These are phyloP conservation scores for Caenorhabditis sp. DNA, from an alignment of 2,888 invertebrate species.

Conservation along the genomic window DNA sequence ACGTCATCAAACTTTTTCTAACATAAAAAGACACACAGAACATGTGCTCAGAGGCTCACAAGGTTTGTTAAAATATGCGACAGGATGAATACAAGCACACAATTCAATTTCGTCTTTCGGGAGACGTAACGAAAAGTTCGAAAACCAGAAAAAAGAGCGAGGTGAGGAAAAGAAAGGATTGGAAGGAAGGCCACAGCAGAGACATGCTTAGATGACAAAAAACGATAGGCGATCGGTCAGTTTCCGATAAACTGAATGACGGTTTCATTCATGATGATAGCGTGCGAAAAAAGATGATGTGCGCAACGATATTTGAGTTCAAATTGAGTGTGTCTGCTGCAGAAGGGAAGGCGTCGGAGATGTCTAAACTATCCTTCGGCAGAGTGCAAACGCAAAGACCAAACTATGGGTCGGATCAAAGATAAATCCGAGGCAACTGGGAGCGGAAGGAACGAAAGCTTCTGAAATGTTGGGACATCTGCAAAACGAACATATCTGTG, in stretches of 20 bases:
- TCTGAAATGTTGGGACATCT: not conserved
- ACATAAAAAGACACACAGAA: not conserved
- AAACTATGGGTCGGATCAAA: constrained; percentile 40
- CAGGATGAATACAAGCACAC: not conserved
- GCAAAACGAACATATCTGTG: constrained; percentile 7
- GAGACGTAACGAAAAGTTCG: not conserved
- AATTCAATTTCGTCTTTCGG: not conserved
- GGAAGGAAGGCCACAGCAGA: not conserved
- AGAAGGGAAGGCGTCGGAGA: too few species aligned
- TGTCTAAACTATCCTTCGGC: not conserved
- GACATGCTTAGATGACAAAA: constrained; percentile 33
- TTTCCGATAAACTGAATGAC: constrained; percentile 4
- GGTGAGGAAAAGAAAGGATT: not conserved
- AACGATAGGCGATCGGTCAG: constrained; percentile 14
- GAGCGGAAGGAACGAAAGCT: too few species aligned
- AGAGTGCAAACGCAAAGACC: constrained; percentile 37
- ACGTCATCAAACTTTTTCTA: not conserved
- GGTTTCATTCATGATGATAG: constrained; percentile 35
- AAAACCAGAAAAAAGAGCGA: not conserved
- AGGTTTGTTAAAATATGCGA: not conserved
- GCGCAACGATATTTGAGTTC: constrained; percentile 12
- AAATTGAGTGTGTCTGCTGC: constrained; percentile 1
- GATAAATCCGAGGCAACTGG: too few species aligned
- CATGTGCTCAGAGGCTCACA: not conserved
- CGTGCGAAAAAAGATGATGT: constrained; percentile 39